phyloP scores from a whole-genome alignment of 2,797 vertebrate species.

The Myotis planiceps region DNA sequence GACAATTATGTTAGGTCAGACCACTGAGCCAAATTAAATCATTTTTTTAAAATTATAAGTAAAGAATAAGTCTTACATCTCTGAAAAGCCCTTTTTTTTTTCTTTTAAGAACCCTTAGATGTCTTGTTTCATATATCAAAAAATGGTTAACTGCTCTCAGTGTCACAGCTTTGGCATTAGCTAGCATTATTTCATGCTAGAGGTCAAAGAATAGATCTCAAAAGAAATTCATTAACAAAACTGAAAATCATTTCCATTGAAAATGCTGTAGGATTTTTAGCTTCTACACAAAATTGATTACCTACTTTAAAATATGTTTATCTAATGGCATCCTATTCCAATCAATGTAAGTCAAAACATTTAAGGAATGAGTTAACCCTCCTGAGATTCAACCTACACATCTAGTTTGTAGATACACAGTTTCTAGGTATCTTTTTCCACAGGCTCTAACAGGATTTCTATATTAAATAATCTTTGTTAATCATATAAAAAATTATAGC shows the following conservation, averaged over 20 bases:
- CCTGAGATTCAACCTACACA: background rate
- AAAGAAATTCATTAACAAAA: conserved; percentile 6
- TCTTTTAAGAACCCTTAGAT: background rate
- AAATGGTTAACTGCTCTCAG: background rate
- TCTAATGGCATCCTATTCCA: conserved; percentile 6
- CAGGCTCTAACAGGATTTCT: background rate
- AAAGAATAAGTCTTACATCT: background rate
- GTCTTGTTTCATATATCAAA: background rate
- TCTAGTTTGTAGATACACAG: background rate
- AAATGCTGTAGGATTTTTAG: conserved; percentile 38
- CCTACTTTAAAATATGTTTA: conserved; percentile 12
- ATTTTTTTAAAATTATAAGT: background rate
- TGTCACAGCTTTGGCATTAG: background rate
- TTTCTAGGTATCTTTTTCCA: background rate
- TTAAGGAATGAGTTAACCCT: conserved; percentile 16
- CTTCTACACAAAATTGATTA: conserved; percentile 18
- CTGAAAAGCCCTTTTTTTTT: background rate
- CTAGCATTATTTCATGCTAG: background rate
- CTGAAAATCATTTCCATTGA: conserved; percentile 16
- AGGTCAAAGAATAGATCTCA: conserved; percentile 35
- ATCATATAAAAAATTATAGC: conserved; percentile 18
- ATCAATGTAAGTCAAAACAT: background rate
- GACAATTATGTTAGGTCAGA: background rate
- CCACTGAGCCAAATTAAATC: background rate
- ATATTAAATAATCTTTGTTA: background rate